Evolutionary conservation across 2,888 invertebrate genomes (phyloP).

Genomic region (Coronaproctus castanopsis): DNA sequence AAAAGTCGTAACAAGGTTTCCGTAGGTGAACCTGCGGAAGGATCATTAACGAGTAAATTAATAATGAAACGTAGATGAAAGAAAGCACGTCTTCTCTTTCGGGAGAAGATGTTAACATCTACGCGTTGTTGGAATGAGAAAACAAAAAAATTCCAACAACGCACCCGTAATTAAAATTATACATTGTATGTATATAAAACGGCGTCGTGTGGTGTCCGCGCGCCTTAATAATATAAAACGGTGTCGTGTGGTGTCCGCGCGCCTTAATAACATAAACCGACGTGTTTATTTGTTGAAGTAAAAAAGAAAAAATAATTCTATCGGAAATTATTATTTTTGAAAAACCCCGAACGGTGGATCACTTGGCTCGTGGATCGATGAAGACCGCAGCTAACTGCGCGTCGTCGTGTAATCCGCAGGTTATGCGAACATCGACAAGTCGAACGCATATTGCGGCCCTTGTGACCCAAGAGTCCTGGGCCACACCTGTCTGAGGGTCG

Average conservation of each 20-base stretch:
- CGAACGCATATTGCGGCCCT: constrained; percentile 38
- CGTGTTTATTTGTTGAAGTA: neutral
- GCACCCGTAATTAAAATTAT: too few relatives aligned
- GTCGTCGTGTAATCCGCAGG: constrained; percentile 29
- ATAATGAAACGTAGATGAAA: too few relatives aligned
- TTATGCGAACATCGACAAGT: constrained; percentile 39
- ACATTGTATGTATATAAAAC: too few relatives aligned
- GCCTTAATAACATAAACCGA: neutral
- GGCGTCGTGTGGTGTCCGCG: neutral
- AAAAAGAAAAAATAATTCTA: neutral
- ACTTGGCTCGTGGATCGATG: constrained; percentile 39
- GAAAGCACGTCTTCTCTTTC: too few relatives aligned
- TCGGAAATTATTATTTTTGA: too few relatives aligned
- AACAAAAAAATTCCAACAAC: too few relatives aligned
- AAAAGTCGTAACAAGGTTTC: constrained; percentile 46
- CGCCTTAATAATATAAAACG: neutral
- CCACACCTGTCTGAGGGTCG: constrained; percentile 32
- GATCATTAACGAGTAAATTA: constrained; percentile 25
- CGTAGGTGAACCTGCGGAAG: constrained; percentile 41
- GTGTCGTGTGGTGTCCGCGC: neutral
- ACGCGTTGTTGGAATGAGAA: too few relatives aligned
- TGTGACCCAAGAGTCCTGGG: constrained; percentile 28
- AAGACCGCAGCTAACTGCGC: constrained; percentile 34
- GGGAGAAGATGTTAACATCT: too few relatives aligned
- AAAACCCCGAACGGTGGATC: constrained; percentile 33